Percentiles rank a stretch among this genome's conserved stretches.
These are phyloP conservation scores for Helicoverpa assulta DNA, from an alignment of 2,888 invertebrate genomes.

Conservation along the genomic window DNA sequence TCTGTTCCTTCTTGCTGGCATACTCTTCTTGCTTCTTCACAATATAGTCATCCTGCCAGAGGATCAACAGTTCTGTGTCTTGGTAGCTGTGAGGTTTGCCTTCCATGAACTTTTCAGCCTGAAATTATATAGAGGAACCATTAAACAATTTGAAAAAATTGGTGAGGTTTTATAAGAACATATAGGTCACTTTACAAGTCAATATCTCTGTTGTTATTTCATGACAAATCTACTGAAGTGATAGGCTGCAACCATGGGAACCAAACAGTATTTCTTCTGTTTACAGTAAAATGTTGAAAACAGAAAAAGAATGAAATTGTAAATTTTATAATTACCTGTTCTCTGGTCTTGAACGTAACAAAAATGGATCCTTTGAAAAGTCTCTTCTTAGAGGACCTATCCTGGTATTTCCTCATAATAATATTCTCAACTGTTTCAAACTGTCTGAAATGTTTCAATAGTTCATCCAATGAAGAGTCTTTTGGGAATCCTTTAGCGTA, in stretches of 20 bases:
- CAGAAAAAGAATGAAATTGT: no score
- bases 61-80: constrained; percentile 91
- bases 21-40: constrained; percentile 92
- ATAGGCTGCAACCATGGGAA: no score
- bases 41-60: constrained; percentile 93
- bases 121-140: constrained; percentile 45
- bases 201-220: no score
- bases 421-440: constrained; percentile 93
- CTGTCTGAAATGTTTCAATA: constrained; percentile 93
- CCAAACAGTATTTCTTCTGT: no score
- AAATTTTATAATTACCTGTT: constrained; percentile 86
- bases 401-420: constrained; percentile 90
- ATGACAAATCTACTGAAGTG: no score
- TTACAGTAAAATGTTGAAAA: no score
- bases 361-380: constrained; percentile 98
- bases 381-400: constrained; percentile 91
- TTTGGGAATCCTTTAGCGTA: constrained; percentile 97
- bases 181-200: no score
- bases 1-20: constrained; percentile 90
- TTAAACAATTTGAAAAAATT: background rate
- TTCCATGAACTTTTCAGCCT: constrained; percentile 94
- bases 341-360: constrained; percentile 95
- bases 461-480: constrained; percentile 92
- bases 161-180: no score
- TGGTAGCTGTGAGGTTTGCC: constrained; percentile 92